Conservation (phyloP, 2,888 invertebrate genomes). For the Elegia similella region DNA sequence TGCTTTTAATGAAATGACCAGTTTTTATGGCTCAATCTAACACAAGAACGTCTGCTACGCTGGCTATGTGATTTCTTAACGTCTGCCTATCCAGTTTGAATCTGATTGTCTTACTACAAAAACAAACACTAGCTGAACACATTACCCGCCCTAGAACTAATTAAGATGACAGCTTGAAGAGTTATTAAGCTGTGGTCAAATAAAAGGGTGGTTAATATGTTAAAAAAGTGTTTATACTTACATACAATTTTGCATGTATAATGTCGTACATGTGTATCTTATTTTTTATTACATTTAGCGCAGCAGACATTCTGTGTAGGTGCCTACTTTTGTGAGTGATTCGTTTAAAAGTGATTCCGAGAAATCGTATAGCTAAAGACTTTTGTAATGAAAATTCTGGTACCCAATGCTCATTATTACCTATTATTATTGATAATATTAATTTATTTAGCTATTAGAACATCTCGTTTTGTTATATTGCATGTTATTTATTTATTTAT, state of each 20-base stretch:
- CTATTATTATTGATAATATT: background rate
- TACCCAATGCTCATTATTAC: background rate
- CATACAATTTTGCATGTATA: background rate
- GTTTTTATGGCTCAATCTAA: background rate
- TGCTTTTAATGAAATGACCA: background rate
- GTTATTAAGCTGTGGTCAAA: too few relatives aligned
- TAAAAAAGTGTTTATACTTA: background rate
- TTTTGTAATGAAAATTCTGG: slow-evolving; percentile 10
- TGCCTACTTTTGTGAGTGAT: too few relatives aligned
- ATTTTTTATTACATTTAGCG: background rate
- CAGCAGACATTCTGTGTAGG: too few relatives aligned
- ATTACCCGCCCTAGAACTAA: too few relatives aligned
- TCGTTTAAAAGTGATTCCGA: background rate
- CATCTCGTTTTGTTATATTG: slow-evolving; percentile 4
- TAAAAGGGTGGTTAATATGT: too few relatives aligned
- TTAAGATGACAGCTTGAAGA: too few relatives aligned
- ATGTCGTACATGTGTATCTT: background rate
- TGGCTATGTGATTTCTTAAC: too few relatives aligned
- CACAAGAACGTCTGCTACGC: background rate
- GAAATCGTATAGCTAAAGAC: background rate
- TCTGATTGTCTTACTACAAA: too few relatives aligned
- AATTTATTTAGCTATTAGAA: slow-evolving; percentile 4
- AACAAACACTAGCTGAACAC: too few relatives aligned
- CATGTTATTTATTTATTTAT: slow-evolving; percentile 21
- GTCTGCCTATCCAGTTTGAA: too few relatives aligned